Conservation (phyloP, 2,113 vertebrate species). For the Caloenas nicobarica region DNA sequence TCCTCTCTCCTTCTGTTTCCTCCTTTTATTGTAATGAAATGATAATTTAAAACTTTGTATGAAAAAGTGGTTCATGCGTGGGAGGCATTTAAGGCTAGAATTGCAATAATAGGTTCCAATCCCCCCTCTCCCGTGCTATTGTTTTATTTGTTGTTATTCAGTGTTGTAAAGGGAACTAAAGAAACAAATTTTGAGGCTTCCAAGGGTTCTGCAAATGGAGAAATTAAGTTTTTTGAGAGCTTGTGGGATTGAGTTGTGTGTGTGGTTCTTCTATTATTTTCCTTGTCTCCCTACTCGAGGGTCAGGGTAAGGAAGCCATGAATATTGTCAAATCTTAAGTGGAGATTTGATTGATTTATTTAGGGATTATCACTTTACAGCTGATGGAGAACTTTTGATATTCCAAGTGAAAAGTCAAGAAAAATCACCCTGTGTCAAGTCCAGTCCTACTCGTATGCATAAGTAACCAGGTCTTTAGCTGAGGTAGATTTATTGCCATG, state of each 20-base stretch:
- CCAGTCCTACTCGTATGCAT: rapidly evolving
- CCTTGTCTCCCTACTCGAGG: rapidly evolving
- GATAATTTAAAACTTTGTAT: rapidly evolving
- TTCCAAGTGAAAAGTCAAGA: neutral
- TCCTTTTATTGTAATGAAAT: neutral
- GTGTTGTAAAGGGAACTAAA: neutral
- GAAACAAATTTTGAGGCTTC: neutral
- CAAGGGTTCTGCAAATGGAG: neutral
- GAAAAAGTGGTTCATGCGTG: neutral
- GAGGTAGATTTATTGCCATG: neutral
- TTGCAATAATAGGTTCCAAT: neutral
- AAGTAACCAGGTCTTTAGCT: neutral
- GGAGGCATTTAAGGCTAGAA: neutral
- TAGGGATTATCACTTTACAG: neutral
- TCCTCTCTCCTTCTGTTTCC: neutral
- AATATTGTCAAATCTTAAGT: neutral
- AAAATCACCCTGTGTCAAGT: neutral
- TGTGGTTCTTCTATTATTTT: neutral
- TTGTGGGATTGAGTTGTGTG: neutral
- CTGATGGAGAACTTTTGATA: neutral
- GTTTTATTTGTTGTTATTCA: neutral
- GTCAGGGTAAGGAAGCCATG: neutral
- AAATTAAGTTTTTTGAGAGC: neutral
- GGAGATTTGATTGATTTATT: neutral
- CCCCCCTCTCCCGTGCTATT: neutral